These are phyloP conservation scores for Polypedilum vanderplanki DNA, from an alignment of 1,140 invertebrate species.

Conservation along the genomic window DNA sequence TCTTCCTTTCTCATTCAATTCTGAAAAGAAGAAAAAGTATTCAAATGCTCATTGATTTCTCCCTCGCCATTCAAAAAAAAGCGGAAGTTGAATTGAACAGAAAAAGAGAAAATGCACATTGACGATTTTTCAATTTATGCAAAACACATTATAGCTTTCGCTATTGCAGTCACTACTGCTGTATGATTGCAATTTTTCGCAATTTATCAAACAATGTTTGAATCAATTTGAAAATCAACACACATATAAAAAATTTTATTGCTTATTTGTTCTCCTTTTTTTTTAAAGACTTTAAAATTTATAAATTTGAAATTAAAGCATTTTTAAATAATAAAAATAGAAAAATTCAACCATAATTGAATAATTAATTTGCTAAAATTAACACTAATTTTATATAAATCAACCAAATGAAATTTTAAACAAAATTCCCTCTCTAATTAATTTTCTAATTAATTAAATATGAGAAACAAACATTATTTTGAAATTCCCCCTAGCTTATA, in stretches of 20 bases:
- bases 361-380: too few relatives aligned
- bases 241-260: neutral
- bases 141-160: slow-evolving; percentile 26
- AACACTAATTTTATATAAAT: too few relatives aligned
- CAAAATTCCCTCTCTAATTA: too few relatives aligned
- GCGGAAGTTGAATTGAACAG: slow-evolving; percentile 7
- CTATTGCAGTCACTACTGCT: neutral
- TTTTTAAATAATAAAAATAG: neutral
- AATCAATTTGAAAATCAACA: slow-evolving; percentile 25
- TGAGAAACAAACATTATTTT: too few relatives aligned
- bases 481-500: too few relatives aligned
- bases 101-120: neutral
- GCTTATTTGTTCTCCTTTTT: neutral
- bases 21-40: neutral
- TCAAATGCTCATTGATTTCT: slow-evolving; percentile 21
- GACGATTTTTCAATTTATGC: slow-evolving; percentile 24
- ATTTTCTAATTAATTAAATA: too few relatives aligned
- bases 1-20: neutral
- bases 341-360: too few relatives aligned
- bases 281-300: neutral
- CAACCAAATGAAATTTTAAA: too few relatives aligned
- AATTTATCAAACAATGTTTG: slow-evolving; percentile 9
- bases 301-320: too few relatives aligned
- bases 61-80: too few relatives aligned
- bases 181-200: slow-evolving; percentile 24